Conservation (phyloP, 2,113 vertebrate species). For the Candoia aspera region DNA sequence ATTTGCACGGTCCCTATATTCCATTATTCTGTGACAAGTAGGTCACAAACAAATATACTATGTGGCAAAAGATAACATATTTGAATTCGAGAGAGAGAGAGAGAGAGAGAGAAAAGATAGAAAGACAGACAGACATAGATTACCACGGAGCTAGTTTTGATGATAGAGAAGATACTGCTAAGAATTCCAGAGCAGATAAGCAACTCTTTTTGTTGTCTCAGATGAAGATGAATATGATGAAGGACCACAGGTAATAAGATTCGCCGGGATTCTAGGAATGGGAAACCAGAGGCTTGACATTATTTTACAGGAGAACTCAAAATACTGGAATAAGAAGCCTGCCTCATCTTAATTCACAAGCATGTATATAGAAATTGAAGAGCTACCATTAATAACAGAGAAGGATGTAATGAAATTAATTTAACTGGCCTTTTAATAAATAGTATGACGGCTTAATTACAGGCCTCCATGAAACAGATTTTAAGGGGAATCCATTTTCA, state of each 20-base stretch:
- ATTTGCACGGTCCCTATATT: not conserved
- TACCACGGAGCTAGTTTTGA: conserved; percentile 86
- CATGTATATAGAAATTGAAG: not conserved
- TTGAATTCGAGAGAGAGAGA: not conserved
- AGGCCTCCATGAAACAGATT: not conserved
- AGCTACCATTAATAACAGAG: not conserved
- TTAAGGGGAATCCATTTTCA: conserved; percentile 23
- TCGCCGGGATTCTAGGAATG: conserved; percentile 88
- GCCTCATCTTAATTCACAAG: conserved; percentile 1
- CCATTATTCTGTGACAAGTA: not conserved
- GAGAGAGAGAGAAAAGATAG: not conserved
- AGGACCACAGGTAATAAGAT: conserved; percentile 95
- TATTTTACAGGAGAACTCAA: conserved; percentile 1
- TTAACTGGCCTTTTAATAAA: not conserved
- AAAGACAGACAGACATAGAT: conserved; percentile 17
- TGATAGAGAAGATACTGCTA: conserved; percentile 96
- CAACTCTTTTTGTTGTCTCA: conserved; percentile 96
- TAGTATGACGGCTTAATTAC: not conserved
- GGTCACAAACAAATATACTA: not conserved
- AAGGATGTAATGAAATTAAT: not conserved
- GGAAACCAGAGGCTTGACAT: conserved; percentile 38
- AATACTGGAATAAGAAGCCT: not conserved
- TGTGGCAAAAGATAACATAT: not conserved
- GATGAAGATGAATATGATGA: conserved; percentile 96
- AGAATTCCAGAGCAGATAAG: conserved; percentile 97